Evolutionary conservation across 2,113 vertebrate genomes (phyloP).

Genomic region (Alligator sinensis): DNA sequence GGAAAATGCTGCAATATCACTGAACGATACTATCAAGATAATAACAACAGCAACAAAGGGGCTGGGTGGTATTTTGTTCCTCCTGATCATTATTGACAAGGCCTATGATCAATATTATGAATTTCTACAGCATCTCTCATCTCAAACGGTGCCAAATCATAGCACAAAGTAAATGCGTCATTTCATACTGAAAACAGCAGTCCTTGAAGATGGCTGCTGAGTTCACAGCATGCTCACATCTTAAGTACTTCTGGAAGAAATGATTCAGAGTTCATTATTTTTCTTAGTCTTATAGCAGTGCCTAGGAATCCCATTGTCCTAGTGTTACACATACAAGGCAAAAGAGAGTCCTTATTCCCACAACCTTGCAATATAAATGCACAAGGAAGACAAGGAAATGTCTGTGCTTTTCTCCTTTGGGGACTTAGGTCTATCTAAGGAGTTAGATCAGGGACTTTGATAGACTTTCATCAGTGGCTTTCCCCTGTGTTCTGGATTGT

Average conservation of each 20-base stretch:
- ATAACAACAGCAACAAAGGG: not conserved
- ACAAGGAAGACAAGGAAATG: not conserved
- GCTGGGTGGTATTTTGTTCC: not conserved
- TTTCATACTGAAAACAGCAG: not conserved
- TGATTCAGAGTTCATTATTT: not conserved
- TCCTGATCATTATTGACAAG: not conserved
- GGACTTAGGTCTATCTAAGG: too few relatives aligned
- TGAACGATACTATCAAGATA: not conserved
- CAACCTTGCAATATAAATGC: not conserved
- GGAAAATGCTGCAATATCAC: not conserved
- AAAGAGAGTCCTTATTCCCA: not conserved
- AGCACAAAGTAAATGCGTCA: not conserved
- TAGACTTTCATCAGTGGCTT: too few relatives aligned
- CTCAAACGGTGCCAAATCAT: not conserved
- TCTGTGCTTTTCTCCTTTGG: too few relatives aligned
- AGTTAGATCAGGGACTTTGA: too few relatives aligned
- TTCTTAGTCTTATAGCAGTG: not conserved
- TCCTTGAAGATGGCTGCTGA: not conserved
- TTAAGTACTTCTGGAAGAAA: not conserved
- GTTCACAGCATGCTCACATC: not conserved
- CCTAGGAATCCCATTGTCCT: not conserved
- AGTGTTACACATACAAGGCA: not conserved
- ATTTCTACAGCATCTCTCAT: not conserved
- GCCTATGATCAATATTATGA: not conserved
- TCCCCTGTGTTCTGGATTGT: too few relatives aligned